phyloP scores from a whole-genome alignment of 2,888 invertebrate genomes.

The Priocnemis perturbator region DNA sequence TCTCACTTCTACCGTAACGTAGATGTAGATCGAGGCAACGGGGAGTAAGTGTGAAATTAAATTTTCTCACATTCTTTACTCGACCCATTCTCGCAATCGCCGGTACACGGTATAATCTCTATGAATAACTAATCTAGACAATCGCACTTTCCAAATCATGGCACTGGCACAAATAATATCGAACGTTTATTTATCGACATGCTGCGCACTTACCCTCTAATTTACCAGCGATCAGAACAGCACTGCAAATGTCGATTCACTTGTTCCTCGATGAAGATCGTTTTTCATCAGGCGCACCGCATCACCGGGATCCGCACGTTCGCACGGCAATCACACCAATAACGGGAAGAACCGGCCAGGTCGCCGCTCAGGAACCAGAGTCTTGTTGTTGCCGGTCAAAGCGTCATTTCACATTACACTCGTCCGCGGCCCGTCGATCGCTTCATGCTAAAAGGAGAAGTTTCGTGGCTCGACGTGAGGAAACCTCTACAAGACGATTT shows the following conservation, averaged over 20 bases:
- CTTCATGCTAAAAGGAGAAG: slow-evolving; percentile 21
- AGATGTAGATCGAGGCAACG: too few relatives aligned
- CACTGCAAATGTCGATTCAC: slow-evolving; percentile 22
- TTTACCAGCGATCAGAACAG: slow-evolving; percentile 39
- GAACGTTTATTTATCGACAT: too few relatives aligned
- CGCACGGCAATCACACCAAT: slow-evolving; percentile 19
- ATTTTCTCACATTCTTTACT: too few relatives aligned
- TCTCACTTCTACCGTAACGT: too few relatives aligned
- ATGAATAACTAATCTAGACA: too few relatives aligned
- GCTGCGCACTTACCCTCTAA: slow-evolving; percentile 44
- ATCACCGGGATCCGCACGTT: slow-evolving; percentile 31
- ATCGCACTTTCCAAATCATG: too few relatives aligned
- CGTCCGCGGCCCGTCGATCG: neutral
- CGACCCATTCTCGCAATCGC: too few relatives aligned
- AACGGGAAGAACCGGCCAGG: neutral
- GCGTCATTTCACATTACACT: slow-evolving; percentile 23
- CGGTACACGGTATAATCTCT: too few relatives aligned
- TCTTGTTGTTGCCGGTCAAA: slow-evolving; percentile 17
- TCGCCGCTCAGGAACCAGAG: slow-evolving; percentile 14
- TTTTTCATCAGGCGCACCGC: slow-evolving; percentile 36
- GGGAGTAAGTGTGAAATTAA: too few relatives aligned
- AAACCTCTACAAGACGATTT: neutral
- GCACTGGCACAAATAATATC: neutral
- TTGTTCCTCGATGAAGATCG: slow-evolving; percentile 15
- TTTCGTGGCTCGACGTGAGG: slow-evolving; percentile 1